Evolutionary conservation across 2,113 vertebrate species (phyloP).

Genomic region (Cephalophus harveyi): DNA sequence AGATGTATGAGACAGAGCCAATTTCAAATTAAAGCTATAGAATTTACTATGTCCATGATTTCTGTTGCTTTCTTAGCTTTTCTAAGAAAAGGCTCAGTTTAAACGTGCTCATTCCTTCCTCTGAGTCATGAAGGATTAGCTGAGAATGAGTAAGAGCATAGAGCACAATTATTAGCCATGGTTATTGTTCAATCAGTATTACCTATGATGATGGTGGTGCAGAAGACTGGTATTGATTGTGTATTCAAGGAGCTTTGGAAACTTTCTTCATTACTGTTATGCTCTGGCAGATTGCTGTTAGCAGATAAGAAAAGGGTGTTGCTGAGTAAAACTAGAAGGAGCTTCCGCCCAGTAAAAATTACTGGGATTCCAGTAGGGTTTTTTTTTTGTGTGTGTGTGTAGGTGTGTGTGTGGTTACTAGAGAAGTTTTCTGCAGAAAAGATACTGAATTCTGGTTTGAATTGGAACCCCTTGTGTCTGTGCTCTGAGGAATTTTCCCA

Average conservation of each 20-base stretch:
- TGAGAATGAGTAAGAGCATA: neutral
- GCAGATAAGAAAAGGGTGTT: neutral
- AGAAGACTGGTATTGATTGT: neutral
- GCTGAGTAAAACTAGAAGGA: neutral
- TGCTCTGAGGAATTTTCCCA: neutral
- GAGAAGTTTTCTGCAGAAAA: neutral
- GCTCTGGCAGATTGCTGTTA: neutral
- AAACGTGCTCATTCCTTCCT: neutral
- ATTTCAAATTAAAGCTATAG: neutral
- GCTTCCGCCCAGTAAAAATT: neutral
- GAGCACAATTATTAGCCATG: neutral
- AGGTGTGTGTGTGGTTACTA: neutral
- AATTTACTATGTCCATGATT: neutral
- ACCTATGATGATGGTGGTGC: neutral
- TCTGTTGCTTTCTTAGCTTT: neutral
- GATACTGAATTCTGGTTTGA: neutral
- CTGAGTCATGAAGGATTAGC: neutral
- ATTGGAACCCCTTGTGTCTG: neutral
- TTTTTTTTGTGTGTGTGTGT: neutral
- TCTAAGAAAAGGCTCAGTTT: neutral
- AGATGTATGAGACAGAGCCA: neutral
- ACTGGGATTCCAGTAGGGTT: neutral
- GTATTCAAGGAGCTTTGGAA: neutral
- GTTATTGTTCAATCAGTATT: neutral
- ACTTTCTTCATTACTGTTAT: neutral